phyloP scores from a whole-genome alignment of 2,113 vertebrate species.

The Martes martes region DNA sequence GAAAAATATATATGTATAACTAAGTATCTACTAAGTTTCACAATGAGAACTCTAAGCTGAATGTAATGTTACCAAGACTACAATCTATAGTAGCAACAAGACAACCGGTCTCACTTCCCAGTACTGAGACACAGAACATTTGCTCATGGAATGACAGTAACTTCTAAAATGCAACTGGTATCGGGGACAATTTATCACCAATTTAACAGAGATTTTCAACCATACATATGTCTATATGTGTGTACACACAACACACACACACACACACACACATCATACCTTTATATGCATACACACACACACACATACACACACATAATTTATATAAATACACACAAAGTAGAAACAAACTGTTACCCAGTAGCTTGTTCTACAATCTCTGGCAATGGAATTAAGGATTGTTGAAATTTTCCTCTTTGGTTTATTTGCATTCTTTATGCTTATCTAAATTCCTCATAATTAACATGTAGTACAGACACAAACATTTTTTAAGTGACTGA shows the following conservation, averaged over 20 bases:
- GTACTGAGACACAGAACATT: background rate
- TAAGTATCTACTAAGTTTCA: background rate
- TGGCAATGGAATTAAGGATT: background rate
- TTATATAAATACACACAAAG: background rate
- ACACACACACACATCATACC: background rate
- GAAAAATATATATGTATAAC: background rate
- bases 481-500: background rate
- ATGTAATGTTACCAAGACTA: background rate
- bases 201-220: background rate
- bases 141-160: background rate
- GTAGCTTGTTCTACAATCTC: background rate
- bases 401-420: background rate
- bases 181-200: background rate
- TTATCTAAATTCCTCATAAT: background rate
- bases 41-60: background rate
- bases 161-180: background rate
- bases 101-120: background rate
- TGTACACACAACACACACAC: too few relatives aligned
- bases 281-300: too few relatives aligned
- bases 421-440: background rate
- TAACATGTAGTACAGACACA: background rate
- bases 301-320: background rate
- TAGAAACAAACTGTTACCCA: background rate
- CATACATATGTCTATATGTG: background rate
- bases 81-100: background rate